These are phyloP conservation scores for Protobothrops mucrosquamatus DNA, from an alignment of 2,113 vertebrate species.

Conservation along the genomic window DNA sequence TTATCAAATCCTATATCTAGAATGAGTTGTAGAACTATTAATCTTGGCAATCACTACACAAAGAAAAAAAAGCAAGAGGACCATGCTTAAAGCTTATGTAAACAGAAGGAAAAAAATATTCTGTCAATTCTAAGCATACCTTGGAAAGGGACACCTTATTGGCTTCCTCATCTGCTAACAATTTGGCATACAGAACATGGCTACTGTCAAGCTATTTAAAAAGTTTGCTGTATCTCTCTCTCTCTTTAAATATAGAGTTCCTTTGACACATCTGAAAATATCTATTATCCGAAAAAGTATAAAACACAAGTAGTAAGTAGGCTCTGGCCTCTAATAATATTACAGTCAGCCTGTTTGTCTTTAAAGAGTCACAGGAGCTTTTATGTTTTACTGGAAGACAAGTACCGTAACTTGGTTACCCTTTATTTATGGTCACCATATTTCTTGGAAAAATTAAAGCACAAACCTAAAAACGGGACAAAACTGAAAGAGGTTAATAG, in stretches of 20 bases:
- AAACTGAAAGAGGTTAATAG: background rate
- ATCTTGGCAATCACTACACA: background rate
- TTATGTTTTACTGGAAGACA: background rate
- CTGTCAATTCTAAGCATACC: background rate
- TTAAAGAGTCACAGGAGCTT: background rate
- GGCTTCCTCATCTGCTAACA: background rate
- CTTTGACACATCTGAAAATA: background rate
- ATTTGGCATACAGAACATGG: background rate
- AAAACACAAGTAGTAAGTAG: background rate
- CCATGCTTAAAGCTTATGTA: background rate
- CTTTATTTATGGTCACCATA: background rate
- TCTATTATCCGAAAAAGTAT: no score
- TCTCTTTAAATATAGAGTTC: background rate
- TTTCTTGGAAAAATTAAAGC: background rate
- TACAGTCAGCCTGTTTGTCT: background rate
- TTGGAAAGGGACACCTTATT: background rate
- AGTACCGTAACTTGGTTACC: background rate
- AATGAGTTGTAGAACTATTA: background rate
- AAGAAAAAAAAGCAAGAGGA: background rate
- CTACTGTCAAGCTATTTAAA: background rate
- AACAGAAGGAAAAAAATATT: background rate
- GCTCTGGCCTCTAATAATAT: background rate
- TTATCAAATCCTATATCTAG: background rate
- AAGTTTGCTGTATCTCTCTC: background rate
- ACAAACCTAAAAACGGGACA: background rate